Evolutionary conservation across 2,888 invertebrate species (phyloP).

Genomic region (Gymnocheta viridis): DNA sequence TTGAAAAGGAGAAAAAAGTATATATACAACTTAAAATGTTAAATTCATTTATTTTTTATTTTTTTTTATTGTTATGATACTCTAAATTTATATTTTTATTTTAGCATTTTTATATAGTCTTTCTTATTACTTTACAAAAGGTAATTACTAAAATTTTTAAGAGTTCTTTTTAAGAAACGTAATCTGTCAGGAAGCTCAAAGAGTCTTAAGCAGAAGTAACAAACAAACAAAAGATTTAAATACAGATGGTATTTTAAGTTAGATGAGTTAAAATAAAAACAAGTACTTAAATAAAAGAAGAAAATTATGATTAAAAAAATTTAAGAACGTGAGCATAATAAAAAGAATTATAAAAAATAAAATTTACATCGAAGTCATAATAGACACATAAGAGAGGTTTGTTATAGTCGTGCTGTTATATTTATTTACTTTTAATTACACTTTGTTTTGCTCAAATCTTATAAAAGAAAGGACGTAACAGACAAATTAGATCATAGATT

Average conservation of each 20-base stretch:
- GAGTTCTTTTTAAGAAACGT: neutral
- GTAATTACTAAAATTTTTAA: conserved; percentile 35
- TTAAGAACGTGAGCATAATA: neutral
- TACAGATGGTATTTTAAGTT: conserved; percentile 10
- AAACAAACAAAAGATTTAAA: conserved; percentile 13
- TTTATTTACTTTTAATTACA: too few species aligned
- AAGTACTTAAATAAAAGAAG: neutral
- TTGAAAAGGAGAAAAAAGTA: too few species aligned
- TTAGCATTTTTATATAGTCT: neutral
- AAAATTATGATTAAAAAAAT: neutral
- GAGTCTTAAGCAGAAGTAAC: conserved; percentile 9
- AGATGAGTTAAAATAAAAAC: neutral
- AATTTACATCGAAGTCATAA: too few species aligned
- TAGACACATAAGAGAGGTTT: too few species aligned
- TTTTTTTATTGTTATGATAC: conserved; percentile 44
- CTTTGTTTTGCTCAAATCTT: too few species aligned
- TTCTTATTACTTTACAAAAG: conserved; percentile 37
- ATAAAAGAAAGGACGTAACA: too few species aligned
- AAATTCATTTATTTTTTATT: conserved; percentile 24
- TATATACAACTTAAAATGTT: conserved; percentile 34
- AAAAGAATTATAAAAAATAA: too few species aligned
- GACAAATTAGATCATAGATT: too few species aligned
- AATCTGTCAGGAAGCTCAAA: neutral
- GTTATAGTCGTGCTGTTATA: too few species aligned
- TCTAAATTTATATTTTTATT: conserved; percentile 12